A percentile compares a stretch with the other conserved stretches of the same genome.
phyloP scores from a whole-genome alignment of 2,113 vertebrate species.

The Galbula dea region DNA sequence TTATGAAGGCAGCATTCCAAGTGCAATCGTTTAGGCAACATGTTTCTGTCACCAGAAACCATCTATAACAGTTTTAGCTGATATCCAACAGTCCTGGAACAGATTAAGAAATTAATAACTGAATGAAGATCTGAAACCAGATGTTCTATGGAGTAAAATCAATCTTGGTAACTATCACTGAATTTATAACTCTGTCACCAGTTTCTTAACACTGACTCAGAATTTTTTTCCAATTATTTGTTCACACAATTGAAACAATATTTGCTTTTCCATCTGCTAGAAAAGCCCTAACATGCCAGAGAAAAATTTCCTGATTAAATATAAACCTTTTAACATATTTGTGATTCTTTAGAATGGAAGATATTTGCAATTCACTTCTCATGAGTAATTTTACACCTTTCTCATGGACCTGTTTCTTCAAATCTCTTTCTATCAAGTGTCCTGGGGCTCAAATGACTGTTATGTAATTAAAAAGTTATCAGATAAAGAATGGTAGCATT shows the following conservation, averaged over 20 bases:
- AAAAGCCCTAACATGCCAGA: neutral
- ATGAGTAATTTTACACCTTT: neutral
- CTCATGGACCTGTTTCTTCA: neutral
- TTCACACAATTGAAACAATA: neutral
- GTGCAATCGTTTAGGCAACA: neutral
- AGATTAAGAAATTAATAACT: neutral
- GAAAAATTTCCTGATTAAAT: neutral
- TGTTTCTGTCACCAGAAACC: constrained; percentile 27
- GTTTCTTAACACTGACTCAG: neutral
- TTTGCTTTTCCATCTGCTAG: neutral
- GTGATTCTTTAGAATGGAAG: neutral
- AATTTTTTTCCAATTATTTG: neutral
- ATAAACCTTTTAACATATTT: neutral
- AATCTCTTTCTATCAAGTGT: neutral
- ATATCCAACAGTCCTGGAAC: neutral
- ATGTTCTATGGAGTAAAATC: neutral
- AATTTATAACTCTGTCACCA: neutral
- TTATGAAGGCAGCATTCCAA: constrained; percentile 28
- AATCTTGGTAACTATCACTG: neutral
- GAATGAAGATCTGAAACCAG: neutral
- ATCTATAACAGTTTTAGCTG: constrained; percentile 11
- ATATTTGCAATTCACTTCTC: neutral
- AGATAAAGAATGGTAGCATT: neutral
- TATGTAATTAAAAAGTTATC: neutral
- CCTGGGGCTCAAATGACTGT: neutral